phyloP scores from a whole-genome alignment of 2,888 invertebrate genomes.

The Tetanocera ferruginea region DNA sequence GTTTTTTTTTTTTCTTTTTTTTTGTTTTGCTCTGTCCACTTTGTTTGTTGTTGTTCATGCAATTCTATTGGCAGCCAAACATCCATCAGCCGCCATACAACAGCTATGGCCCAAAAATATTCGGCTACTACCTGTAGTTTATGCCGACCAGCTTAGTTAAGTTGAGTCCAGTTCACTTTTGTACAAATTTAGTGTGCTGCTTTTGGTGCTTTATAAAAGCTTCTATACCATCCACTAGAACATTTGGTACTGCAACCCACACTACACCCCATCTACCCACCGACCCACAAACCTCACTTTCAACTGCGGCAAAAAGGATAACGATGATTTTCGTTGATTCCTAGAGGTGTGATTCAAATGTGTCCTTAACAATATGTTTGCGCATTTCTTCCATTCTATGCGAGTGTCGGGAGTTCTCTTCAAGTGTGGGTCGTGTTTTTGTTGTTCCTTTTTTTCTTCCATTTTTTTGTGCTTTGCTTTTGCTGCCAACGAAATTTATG shows the following conservation, averaged over 20 bases:
- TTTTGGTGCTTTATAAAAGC: too few relatives aligned
- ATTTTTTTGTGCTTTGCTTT: constrained; percentile 5
- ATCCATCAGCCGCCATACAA: constrained; percentile 13
- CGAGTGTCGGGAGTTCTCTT: neutral
- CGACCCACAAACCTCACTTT: constrained; percentile 40
- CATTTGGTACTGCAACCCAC: neutral
- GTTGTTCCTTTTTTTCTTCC: constrained; percentile 42
- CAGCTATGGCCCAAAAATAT: neutral
- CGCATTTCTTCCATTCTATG: constrained; percentile 39
- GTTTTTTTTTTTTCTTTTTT: neutral
- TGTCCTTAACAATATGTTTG: constrained; percentile 49
- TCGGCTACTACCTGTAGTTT: neutral
- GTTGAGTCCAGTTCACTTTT: neutral
- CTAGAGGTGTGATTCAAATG: constrained; percentile 67
- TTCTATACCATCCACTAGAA: neutral
- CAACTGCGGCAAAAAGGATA: constrained; percentile 53
- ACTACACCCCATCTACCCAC: neutral
- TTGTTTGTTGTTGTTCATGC: neutral
- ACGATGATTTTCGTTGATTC: constrained; percentile 66
- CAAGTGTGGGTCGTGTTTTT: neutral
- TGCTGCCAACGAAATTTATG: constrained; percentile 57
- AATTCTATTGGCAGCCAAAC: constrained; percentile 14
- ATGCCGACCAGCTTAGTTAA: neutral
- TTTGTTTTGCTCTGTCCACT: neutral
- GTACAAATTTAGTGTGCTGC: neutral